Conservation (phyloP, 2,113 vertebrate species). For the Chamaea fasciata region DNA sequence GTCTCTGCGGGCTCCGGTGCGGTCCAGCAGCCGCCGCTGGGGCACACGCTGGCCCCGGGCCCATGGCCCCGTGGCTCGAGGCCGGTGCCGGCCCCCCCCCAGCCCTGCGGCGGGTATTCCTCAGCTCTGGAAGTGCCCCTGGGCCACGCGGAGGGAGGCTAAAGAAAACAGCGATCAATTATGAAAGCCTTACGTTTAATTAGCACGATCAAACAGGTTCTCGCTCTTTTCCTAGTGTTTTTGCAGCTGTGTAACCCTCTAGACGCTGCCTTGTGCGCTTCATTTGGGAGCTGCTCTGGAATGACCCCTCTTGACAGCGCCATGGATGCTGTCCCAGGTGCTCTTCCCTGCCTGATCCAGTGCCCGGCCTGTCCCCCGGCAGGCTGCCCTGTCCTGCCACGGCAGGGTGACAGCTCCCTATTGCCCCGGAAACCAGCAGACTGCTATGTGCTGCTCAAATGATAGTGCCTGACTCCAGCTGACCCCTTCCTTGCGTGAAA, state of each 20-base stretch:
- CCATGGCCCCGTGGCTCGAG: background rate
- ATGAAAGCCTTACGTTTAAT: background rate
- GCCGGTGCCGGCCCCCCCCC: background rate
- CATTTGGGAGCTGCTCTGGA: background rate
- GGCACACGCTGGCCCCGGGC: background rate
- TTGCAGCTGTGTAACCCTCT: background rate
- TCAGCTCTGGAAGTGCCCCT: background rate
- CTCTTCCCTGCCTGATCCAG: background rate
- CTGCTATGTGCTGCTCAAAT: background rate
- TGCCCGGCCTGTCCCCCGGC: background rate
- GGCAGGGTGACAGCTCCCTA: accelerated
- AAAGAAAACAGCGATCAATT: background rate
- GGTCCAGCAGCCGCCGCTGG: background rate
- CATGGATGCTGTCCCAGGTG: background rate
- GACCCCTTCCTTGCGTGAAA: background rate
- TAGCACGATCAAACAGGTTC: conserved; percentile 14
- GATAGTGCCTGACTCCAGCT: background rate
- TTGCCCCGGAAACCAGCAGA: background rate
- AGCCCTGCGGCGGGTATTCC: accelerated
- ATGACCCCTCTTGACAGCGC: background rate
- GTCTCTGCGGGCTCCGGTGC: background rate
- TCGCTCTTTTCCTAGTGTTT: background rate
- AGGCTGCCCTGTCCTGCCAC: background rate
- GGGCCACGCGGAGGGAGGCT: background rate
- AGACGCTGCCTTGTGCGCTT: background rate